Evolutionary conservation across 2,797 vertebrate species (phyloP).

Genomic region (Phalanger gymnotis): DNA sequence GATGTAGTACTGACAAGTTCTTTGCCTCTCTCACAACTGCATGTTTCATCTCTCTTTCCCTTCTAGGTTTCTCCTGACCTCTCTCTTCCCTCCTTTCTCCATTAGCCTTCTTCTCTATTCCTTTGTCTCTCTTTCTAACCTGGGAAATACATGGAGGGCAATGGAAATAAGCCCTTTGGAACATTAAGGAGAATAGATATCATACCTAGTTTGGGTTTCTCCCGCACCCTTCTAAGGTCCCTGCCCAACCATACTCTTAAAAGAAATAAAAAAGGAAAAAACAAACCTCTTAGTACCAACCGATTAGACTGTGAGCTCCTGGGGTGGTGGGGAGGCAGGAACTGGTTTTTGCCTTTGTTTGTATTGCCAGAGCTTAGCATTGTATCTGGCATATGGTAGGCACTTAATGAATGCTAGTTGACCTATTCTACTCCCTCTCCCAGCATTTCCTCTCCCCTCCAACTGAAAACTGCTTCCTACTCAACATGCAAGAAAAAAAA

Average conservation of each 20-base stretch:
- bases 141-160: background rate
- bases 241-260: background rate
- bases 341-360: background rate
- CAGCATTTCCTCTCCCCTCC: background rate
- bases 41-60: background rate
- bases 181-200: background rate
- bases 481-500: background rate
- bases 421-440: background rate
- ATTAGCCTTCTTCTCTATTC: background rate
- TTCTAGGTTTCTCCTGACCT: background rate
- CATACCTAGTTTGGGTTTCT: background rate
- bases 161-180: background rate
- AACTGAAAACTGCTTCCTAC: background rate
- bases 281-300: background rate
- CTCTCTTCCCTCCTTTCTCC: too few relatives aligned
- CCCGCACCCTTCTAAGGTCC: background rate
- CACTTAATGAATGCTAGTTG: background rate
- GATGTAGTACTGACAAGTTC: background rate
- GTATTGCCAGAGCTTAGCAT: background rate
- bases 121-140: background rate
- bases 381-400: background rate
- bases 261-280: background rate
- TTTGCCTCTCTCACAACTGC: background rate
- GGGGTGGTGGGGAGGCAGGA: background rate
- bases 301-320: background rate